Base-by-base conservation (phyloP, 2,888 invertebrate species). In the Dynastes hyllus region DNA sequence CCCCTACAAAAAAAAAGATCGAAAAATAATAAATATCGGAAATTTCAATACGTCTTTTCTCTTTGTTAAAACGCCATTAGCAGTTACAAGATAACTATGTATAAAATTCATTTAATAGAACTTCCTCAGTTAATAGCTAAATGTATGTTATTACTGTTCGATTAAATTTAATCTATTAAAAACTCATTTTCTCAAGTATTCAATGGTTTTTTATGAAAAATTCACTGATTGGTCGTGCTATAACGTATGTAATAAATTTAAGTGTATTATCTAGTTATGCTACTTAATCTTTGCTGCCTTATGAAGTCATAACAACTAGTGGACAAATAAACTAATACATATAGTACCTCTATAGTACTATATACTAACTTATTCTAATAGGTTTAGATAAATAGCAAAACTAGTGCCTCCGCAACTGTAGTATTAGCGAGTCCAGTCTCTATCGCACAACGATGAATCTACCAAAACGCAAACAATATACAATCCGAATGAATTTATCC, bases 381-480 rank as follows among this genome's bases (percentile, higher is more conserved):
- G 73, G 61, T 77, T 83, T 87, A 86, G 87, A 86, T 83, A 80
- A 84, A 86, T 88, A 88, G 87, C 45, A 86, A 86, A 86, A 87
- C 86, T 88, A 88, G 88, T 88, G 88, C 88, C 88, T 88, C 88
- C 85, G 88, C 88, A 86, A 85, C 84, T 84, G 85, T 87, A 88
- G 87, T 87, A 87, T 87, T 86, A 86, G 86, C 86, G 85, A 82
- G 83, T 51, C 83, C 81, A 83, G 84, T 85, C 81, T 82, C 80
- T 80, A 69, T 53, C 71, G 76, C 63, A 70, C 51, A 65, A 69
- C 11, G 22, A 51, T 29, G 51, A 27, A 67, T 66, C 27, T 51
- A 73, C 37, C 40, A 73, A 78, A 81, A 80, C 70, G 73, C 73
- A 80, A 78, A 61, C 78, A 77, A 80, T 67, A 53, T 50, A 58